Conservation (phyloP, 2,888 invertebrate genomes). For the Pherbina coryleti region DNA sequence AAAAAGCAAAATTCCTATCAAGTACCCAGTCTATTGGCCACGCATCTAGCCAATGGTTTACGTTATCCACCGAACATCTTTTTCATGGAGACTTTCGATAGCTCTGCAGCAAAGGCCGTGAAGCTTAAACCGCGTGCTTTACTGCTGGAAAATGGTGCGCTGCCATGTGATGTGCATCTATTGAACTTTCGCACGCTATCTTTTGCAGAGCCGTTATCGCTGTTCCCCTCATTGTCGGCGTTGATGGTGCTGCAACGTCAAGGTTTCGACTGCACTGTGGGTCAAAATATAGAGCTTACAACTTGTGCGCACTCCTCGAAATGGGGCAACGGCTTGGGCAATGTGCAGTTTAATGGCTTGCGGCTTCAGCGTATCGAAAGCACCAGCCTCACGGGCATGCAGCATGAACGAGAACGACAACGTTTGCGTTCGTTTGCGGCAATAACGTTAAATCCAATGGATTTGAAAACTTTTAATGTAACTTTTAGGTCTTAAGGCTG, state of each 20-base stretch:
- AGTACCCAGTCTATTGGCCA: slow-evolving; percentile 78
- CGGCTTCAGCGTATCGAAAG: slow-evolving; percentile 69
- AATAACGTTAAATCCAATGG: slow-evolving; percentile 76
- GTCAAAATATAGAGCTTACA: slow-evolving; percentile 57
- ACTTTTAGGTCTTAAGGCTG: slow-evolving; percentile 63
- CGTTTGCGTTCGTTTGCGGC: slow-evolving; percentile 70
- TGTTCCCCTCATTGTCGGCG: slow-evolving; percentile 82
- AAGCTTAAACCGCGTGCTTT: slow-evolving; percentile 71
- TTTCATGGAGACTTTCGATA: slow-evolving; percentile 77
- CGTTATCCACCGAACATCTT: slow-evolving; percentile 86
- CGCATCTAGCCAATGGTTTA: slow-evolving; percentile 80
- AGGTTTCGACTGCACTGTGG: slow-evolving; percentile 79
- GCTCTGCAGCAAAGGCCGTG: slow-evolving; percentile 65
- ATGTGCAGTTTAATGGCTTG: slow-evolving; percentile 59
- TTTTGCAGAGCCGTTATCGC: slow-evolving; percentile 80
- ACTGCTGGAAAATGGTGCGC: slow-evolving; percentile 71
- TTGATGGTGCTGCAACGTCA: slow-evolving; percentile 84
- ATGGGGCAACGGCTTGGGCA: slow-evolving; percentile 52
- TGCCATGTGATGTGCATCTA: slow-evolving; percentile 85
- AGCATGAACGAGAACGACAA: slow-evolving; percentile 58
- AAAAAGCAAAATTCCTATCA: slow-evolving; percentile 66
- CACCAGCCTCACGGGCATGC: slow-evolving; percentile 72
- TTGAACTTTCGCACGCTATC: slow-evolving; percentile 85
- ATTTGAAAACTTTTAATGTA: slow-evolving; percentile 76
- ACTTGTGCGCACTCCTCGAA: slow-evolving; percentile 16